Percentiles rank a stretch among this genome's conserved stretches.
Conservation (phyloP, 2,797 vertebrate species). For the Microctenopoma steveboyesi region DNA sequence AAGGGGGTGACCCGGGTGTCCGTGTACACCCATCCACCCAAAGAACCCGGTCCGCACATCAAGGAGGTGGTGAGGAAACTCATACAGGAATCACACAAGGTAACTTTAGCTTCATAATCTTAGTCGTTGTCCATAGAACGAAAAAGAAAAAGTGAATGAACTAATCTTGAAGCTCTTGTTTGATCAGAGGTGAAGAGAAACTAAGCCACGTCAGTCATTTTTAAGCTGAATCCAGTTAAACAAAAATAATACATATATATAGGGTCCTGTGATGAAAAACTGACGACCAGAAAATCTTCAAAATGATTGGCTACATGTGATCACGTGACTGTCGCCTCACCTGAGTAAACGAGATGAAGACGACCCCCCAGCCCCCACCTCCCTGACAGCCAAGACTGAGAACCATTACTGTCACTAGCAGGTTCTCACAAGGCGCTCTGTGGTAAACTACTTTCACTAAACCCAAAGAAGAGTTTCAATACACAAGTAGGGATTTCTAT, state of each 20-base stretch:
- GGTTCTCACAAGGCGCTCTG: neutral
- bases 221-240: too few species aligned
- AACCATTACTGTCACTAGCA: neutral
- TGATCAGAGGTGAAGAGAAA: too few species aligned
- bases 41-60: slow-evolving; percentile 89
- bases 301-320: slow-evolving; percentile 13
- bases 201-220: too few species aligned
- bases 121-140: too few species aligned
- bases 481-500: neutral
- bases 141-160: too few species aligned
- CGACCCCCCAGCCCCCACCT: too few species aligned
- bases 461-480: neutral
- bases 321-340: slow-evolving; percentile 27
- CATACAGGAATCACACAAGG: slow-evolving; percentile 93
- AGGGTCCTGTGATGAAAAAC: too few species aligned
- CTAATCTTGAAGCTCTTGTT: too few species aligned
- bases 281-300: neutral
- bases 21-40: slow-evolving; percentile 92
- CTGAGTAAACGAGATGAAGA: neutral
- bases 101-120: slow-evolving; percentile 47
- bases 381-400: neutral
- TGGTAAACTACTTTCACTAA: too few species aligned
- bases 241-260: too few species aligned
- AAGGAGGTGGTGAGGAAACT: slow-evolving; percentile 92
- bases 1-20: slow-evolving; percentile 89